phyloP scores from a whole-genome alignment of 2,797 vertebrate species.

The Gouania willdenowi region DNA sequence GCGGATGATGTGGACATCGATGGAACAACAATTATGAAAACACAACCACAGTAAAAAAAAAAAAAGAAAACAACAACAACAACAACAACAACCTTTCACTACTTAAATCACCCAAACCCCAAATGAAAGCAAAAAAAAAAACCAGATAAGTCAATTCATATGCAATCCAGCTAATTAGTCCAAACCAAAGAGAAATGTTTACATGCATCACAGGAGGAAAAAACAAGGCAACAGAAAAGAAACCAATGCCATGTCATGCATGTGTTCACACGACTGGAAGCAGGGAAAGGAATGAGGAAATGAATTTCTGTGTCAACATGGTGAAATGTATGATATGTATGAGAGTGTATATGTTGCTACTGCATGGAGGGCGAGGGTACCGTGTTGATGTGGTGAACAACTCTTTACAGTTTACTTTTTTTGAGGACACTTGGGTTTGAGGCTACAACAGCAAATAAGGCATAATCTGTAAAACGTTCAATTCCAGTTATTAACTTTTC shows the following conservation, averaged over 20 bases:
- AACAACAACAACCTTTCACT: background rate
- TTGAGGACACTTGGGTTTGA: conserved; percentile 68
- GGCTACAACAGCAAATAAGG: too few relatives aligned
- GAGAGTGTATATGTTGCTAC: conserved; percentile 69
- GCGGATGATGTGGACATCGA: conserved; percentile 73
- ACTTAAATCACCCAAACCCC: conserved; percentile 20
- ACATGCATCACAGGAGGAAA: conserved; percentile 70
- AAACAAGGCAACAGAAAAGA: conserved; percentile 40
- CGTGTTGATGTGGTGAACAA: too few relatives aligned
- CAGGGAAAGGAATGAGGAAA: conserved; percentile 75
- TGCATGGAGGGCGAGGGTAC: conserved; percentile 60
- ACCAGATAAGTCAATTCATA: conserved; percentile 31
- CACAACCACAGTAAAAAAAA: conserved; percentile 31
- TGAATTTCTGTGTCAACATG: conserved; percentile 97
- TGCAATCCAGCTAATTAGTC: conserved; percentile 45
- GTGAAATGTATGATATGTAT: conserved; percentile 71
- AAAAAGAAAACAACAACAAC: conserved; percentile 46
- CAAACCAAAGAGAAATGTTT: conserved; percentile 66
- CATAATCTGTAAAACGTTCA: too few relatives aligned
- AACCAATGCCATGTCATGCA: conserved; percentile 78
- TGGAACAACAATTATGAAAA: conserved; percentile 31
- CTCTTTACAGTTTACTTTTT: conserved; percentile 24
- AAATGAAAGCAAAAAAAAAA: conserved; percentile 33
- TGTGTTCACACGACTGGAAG: conserved; percentile 75
- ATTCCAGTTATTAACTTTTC: too few relatives aligned